These are phyloP conservation scores for Cotesia glomerata DNA, from an alignment of 1,140 invertebrate genomes.

Conservation along the genomic window DNA sequence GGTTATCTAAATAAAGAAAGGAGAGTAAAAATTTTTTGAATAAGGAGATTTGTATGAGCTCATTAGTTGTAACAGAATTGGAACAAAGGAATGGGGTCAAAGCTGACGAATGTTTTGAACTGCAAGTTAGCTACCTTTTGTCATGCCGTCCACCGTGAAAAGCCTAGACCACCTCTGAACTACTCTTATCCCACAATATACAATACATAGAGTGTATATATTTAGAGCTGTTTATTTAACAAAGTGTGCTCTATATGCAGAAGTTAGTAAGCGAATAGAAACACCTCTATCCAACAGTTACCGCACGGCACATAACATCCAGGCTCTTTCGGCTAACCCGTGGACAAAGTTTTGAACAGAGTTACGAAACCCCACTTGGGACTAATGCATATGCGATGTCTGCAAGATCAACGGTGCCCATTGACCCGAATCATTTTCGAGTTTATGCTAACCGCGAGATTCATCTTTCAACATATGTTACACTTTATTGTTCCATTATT, in stretches of 20 bases:
- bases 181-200: no score
- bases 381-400: slow-evolving; percentile 23
- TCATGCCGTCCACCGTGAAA: slow-evolving; percentile 3
- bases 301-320: no score
- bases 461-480: neutral
- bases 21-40: no score
- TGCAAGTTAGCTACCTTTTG: neutral
- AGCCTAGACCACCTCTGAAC: neutral
- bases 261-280: no score
- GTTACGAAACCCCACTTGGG: neutral
- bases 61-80: no score
- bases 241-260: no score
- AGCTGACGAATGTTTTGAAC: slow-evolving; percentile 9
- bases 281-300: no score
- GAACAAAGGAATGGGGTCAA: slow-evolving; percentile 10
- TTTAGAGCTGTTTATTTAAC: no score
- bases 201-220: neutral
- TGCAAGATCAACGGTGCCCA: slow-evolving; percentile 7
- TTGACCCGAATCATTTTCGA: slow-evolving; percentile 15
- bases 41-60: no score
- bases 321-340: neutral
- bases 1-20: no score
- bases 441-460: neutral
- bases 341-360: slow-evolving; percentile 10
- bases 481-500: no score